These are phyloP conservation scores for Orycteropus afer DNA, from an alignment of 2,113 vertebrate genomes.

Conservation along the genomic window DNA sequence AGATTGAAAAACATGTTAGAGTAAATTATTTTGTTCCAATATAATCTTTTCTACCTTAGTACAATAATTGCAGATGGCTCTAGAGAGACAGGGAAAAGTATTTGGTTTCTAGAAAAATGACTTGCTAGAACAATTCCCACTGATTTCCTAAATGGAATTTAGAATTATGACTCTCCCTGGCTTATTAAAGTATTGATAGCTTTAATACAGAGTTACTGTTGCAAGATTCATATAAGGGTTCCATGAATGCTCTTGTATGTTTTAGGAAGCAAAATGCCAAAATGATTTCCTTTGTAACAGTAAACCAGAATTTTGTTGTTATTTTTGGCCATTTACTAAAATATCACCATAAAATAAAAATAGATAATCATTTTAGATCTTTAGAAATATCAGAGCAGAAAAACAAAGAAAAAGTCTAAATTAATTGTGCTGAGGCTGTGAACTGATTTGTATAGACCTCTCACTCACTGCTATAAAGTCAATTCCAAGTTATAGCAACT, in stretches of 20 bases:
- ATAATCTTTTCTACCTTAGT: constrained; percentile 44
- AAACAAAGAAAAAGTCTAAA: background rate
- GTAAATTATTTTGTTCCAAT: constrained; percentile 51
- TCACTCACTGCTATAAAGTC: too few species aligned
- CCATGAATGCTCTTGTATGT: background rate
- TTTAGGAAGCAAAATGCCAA: background rate
- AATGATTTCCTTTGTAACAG: background rate
- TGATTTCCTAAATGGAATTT: constrained; percentile 65
- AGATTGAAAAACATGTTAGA: constrained; percentile 42
- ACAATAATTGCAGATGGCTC: constrained; percentile 37
- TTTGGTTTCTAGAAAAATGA: constrained; percentile 67
- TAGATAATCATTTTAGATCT: background rate
- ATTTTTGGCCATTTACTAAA: background rate
- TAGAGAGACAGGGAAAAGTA: constrained; percentile 53
- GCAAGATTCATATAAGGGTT: background rate
- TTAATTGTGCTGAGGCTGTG: accelerated
- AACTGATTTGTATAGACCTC: too few species aligned
- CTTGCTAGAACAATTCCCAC: constrained; percentile 29
- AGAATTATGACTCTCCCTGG: constrained; percentile 19
- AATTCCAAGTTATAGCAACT: too few species aligned
- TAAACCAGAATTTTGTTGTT: background rate
- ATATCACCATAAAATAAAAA: background rate
- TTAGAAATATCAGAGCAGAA: background rate
- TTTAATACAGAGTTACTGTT: constrained; percentile 28
- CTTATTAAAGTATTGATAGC: constrained; percentile 34